These are phyloP conservation scores for Ochropacha duplaris DNA, from an alignment of 2,888 invertebrate species.

Conservation along the genomic window DNA sequence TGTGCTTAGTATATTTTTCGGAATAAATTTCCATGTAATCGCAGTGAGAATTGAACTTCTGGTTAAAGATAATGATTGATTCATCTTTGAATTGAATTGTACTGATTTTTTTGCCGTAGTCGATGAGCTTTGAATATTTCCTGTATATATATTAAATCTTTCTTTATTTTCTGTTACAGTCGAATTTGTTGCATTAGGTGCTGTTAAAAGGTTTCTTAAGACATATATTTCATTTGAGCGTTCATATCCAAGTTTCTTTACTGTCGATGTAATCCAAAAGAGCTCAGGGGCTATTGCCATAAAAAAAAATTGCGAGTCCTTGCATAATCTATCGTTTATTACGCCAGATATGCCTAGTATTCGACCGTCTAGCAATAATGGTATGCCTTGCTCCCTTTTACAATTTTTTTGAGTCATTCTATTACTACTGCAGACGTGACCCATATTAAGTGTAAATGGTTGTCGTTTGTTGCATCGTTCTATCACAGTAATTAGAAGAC, in stretches of 20 bases:
- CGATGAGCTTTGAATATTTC: background rate
- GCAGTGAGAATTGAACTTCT: background rate
- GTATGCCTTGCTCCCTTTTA: constrained; percentile 44
- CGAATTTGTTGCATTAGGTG: background rate
- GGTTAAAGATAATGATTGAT: background rate
- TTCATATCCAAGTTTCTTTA: background rate
- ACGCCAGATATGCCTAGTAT: constrained; percentile 42
- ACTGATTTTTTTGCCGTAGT: background rate
- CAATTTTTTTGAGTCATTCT: constrained; percentile 20
- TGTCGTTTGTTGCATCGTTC: constrained; percentile 35
- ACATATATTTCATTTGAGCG: background rate
- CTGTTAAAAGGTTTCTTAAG: background rate
- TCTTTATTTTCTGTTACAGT: background rate
- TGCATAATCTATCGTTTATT: constrained; percentile 24
- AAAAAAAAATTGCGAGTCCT: constrained; percentile 32
- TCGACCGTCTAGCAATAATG: constrained; percentile 45
- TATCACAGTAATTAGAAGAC: constrained; percentile 34
- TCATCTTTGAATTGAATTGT: background rate
- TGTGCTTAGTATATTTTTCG: background rate
- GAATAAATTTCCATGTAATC: background rate
- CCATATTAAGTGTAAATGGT: constrained; percentile 5
- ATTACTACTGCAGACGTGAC: constrained; percentile 46
- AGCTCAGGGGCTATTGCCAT: constrained; percentile 39
- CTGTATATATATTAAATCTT: background rate
- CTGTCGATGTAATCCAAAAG: constrained; percentile 42